Evolutionary conservation across 2,888 invertebrate genomes (phyloP), one percentile per base, ranked within the genome.

Genomic region (Cosmia pyralina): DNA sequence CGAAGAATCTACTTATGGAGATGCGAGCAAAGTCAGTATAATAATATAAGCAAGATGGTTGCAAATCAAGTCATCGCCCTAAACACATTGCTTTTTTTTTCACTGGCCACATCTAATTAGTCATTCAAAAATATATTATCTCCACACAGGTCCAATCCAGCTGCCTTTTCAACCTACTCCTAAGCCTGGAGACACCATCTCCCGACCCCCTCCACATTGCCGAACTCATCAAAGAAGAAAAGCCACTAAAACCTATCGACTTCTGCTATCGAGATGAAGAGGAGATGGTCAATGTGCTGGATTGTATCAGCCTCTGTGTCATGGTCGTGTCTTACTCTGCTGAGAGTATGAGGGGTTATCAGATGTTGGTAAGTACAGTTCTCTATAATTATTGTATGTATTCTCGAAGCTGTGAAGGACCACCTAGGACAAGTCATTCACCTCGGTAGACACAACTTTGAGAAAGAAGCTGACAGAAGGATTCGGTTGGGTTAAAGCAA

Each of bases 241-340:
- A 98, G 87, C 99, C 98, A 0, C 95, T 99, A 22, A 98, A 98
- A 92, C 99, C 99, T 0, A 98, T 99, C 69, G 99, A 99, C 95
- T 99, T 99, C 94, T 99, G 99, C 93, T 99, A 99, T 92, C 98
- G 99, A 85, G 99, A 99, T 91, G 99, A 99, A 91, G 98, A 99
- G 68, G 99, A 99, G 93, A 99, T 99, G 97, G 99, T 99, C 69
- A 98, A 98, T 15, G 98, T 99, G 11, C 95, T 99, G 78, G 99
- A 99, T 92, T 99, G 99, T 87, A 99, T 99, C 90, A 99, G 99
- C n/a, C 97, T 99, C 71, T 99, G 99, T 92, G 99, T 99, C 0
- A 99, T 99, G 97, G 99, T 99, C 0, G 99, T 99, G 8, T 99
- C 99, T 0, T 99, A 99, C 93, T 98, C 99, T 0, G 99, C 99